Base-by-base conservation (phyloP, 2,888 invertebrate genomes). In the Ophion costatus region DNA sequence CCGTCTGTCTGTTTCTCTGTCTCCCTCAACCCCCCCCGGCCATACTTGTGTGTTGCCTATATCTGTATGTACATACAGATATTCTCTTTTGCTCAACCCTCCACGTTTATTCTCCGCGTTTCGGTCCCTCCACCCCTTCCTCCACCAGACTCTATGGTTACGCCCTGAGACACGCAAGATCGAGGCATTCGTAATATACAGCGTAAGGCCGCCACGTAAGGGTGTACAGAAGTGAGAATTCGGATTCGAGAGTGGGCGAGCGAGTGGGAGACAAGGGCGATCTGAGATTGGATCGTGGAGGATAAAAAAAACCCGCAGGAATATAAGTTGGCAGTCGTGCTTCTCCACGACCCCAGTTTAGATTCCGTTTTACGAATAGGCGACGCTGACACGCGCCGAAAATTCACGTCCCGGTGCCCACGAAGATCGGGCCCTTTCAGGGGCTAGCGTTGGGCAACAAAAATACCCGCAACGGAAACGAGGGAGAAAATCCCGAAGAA, bases 121-220 rank as follows among this genome's bases (percentile, higher is more conserved):
- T 77, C 66, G 24, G 85, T 88, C 2, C 87, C 84, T 87, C 85
- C 4, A 86, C 85, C 87, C 85, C 86, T 89, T 75, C 64, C 29
- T 75, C 64, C 29, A 20, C 14, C 33, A 88, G 89, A 88, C 89
- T 90, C 90, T 91, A 90, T 89, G 92, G 92, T 90, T 92, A 92
- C 92, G 92, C 92, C 92, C 92, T 91, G 88, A 89, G 89, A 89
- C 88, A 89, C 88, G 87, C 73, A 59, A n/a, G 63, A 76, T 80
- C 70, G 69, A 38, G 63, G 66, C 76, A 82, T 81, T 86, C 80
- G n/a, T 80, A 86, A 82, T 75, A 77, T 66, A 67, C 64, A 61
- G 38, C 9, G 22, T 29, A 22, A 64, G 17, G 22, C 66, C 33
- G 33, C 7, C 17, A 22, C 24, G 61, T 7, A 45, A 17, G 24